Conservation (phyloP, 2,113 vertebrate genomes). For the Myanophis thanlyinensis region DNA sequence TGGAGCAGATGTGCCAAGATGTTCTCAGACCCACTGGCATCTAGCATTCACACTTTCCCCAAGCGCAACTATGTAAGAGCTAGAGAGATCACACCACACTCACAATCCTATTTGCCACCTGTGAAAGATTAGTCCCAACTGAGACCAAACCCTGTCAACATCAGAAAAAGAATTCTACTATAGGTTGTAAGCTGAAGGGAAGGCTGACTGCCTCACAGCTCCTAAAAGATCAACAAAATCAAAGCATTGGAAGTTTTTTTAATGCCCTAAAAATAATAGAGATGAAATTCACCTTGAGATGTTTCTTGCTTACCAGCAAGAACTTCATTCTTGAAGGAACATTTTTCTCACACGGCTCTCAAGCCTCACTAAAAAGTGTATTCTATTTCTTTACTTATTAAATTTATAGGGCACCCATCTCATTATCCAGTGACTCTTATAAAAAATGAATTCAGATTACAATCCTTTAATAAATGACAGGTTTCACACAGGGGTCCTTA, state of each 20-base stretch:
- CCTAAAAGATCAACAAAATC: background rate
- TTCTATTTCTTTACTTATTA: background rate
- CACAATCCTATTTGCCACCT: background rate
- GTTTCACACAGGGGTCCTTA: background rate
- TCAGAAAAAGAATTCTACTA: background rate
- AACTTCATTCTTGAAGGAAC: background rate
- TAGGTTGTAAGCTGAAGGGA: accelerated
- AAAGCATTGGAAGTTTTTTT: background rate
- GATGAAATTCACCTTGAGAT: background rate
- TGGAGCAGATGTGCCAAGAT: background rate
- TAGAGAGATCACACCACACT: background rate
- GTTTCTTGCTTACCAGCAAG: background rate
- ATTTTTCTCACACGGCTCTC: background rate
- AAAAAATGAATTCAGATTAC: background rate
- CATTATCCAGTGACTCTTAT: background rate
- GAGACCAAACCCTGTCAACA: background rate
- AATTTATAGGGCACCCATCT: background rate
- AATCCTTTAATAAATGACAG: accelerated
- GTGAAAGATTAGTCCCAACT: background rate
- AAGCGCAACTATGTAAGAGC: background rate
- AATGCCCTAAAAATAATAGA: background rate
- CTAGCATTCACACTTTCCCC: background rate
- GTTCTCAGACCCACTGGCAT: background rate
- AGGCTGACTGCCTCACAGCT: background rate
- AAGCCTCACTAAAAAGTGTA: background rate